Evolutionary conservation across 2,888 invertebrate species (phyloP).

Genomic region (Rotaria magnacalcarata): DNA sequence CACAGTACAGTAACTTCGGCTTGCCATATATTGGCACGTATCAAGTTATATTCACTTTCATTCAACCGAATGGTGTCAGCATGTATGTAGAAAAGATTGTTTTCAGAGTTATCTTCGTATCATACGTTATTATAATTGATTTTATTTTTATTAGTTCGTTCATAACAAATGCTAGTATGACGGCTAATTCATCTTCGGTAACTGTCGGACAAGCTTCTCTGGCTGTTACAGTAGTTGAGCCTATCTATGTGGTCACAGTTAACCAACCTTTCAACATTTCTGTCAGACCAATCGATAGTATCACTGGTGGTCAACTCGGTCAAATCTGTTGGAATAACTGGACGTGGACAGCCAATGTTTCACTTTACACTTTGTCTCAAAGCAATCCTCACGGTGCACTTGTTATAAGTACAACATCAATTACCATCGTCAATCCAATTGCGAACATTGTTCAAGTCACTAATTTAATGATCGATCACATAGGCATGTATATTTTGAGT

Average conservation of each 20-base stretch:
- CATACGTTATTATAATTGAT: no score
- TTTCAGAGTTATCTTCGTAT: no score
- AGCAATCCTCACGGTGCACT: no score
- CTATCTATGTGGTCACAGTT: background rate
- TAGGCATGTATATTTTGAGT: no score
- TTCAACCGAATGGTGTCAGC: slow-evolving; percentile 16
- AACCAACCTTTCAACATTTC: background rate
- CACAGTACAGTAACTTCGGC: background rate
- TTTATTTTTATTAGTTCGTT: background rate
- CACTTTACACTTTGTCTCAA: background rate
- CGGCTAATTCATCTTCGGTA: background rate
- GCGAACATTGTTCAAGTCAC: no score
- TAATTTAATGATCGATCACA: no score
- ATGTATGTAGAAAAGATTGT: background rate
- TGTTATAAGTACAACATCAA: no score
- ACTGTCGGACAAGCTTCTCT: background rate
- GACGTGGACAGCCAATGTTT: background rate
- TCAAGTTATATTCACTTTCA: background rate
- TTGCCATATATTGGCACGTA: background rate
- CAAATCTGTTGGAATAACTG: background rate
- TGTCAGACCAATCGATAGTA: background rate
- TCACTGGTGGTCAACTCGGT: background rate
- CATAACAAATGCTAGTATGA: background rate
- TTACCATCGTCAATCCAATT: no score
- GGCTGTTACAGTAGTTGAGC: background rate